Evolutionary conservation across 2,113 vertebrate species (phyloP).

Genomic region (Brachionichthys hirsutus): DNA sequence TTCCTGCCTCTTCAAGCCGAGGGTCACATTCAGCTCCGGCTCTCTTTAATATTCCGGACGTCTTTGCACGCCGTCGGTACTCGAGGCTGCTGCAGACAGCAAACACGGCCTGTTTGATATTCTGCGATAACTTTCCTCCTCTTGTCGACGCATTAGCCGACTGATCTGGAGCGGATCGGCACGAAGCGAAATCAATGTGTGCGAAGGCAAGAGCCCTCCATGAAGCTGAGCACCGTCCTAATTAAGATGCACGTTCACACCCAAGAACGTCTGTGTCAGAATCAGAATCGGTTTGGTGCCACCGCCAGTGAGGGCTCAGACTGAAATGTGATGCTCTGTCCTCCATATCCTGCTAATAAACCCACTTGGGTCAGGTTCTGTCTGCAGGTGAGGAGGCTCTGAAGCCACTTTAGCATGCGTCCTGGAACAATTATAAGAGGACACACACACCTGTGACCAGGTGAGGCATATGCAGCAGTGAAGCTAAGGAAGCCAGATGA

Average conservation of each 20-base stretch:
- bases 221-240: constrained; percentile 60
- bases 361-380: constrained; percentile 10
- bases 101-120: constrained; percentile 54
- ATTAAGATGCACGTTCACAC: constrained; percentile 72
- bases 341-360: not conserved
- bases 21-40: constrained; percentile 34
- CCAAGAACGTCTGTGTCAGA: constrained; percentile 30
- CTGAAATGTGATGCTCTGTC: too few relatives aligned
- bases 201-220: constrained; percentile 63
- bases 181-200: constrained; percentile 69
- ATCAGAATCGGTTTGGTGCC: constrained; percentile 27
- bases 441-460: too few relatives aligned
- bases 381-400: constrained; percentile 8
- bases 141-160: constrained; percentile 68
- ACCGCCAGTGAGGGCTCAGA: too few relatives aligned
- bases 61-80: constrained; percentile 11
- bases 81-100: constrained; percentile 35
- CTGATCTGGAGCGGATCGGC: constrained; percentile 68
- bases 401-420: too few relatives aligned
- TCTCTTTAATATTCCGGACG: constrained; percentile 46
- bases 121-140: constrained; percentile 58
- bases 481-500: too few relatives aligned
- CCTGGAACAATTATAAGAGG: too few relatives aligned
- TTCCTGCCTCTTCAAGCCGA: constrained; percentile 7
- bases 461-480: too few relatives aligned